Percentiles rank a stretch among this genome's conserved stretches.
These are phyloP conservation scores for Struthidea cinerea DNA, from an alignment of 2,113 vertebrate genomes.

Conservation along the genomic window DNA sequence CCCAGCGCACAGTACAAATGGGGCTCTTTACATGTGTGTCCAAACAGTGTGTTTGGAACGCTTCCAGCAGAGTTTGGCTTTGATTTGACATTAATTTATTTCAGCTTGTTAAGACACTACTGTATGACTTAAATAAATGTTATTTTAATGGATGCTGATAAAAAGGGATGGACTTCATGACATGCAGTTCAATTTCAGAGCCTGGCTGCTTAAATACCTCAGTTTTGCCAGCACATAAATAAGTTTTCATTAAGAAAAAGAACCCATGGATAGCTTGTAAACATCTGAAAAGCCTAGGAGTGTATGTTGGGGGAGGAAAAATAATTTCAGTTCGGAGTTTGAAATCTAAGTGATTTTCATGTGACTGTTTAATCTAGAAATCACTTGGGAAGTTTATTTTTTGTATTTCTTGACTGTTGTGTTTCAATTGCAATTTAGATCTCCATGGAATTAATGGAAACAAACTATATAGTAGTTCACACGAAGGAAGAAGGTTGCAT, in stretches of 20 bases:
- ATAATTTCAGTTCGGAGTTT: neutral
- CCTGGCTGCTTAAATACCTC: neutral
- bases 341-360: neutral
- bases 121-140: slow-evolving; percentile 8
- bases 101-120: slow-evolving; percentile 1
- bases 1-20: neutral
- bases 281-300: neutral
- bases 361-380: neutral
- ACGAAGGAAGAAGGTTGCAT: neutral
- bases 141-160: slow-evolving; percentile 22
- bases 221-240: neutral
- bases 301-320: neutral
- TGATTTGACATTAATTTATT: neutral
- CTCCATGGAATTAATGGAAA: neutral
- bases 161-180: neutral
- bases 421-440: neutral
- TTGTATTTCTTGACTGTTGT: neutral
- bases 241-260: neutral
- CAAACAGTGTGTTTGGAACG: neutral
- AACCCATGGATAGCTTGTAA: neutral
- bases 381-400: neutral
- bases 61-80: neutral
- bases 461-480: neutral
- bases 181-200: neutral
- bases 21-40: neutral